phyloP scores from a whole-genome alignment of 2,113 vertebrate genomes.

The Psilopogon haemacephalus region DNA sequence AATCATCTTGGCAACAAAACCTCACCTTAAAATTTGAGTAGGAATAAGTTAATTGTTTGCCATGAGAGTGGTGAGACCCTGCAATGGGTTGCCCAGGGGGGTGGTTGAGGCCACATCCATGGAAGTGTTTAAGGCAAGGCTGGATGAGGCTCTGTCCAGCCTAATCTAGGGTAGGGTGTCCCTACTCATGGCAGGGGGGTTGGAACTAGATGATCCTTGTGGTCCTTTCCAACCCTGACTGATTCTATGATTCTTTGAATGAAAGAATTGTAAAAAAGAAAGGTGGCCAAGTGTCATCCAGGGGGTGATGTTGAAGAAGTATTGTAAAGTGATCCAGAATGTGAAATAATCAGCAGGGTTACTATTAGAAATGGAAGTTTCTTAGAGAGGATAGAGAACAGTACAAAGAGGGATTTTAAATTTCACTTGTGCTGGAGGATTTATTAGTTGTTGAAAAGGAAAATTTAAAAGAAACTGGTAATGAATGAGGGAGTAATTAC shows the following conservation, averaged over 20 bases:
- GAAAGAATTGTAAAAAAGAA: neutral
- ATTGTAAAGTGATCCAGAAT: neutral
- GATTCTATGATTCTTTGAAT: too few relatives aligned
- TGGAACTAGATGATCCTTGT: too few relatives aligned
- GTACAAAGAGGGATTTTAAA: constrained; percentile 35
- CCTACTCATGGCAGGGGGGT: too few relatives aligned
- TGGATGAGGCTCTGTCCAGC: too few relatives aligned
- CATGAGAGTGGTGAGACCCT: too few relatives aligned
- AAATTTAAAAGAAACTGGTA: constrained; percentile 64
- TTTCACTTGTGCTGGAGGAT: constrained; percentile 45
- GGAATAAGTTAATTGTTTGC: neutral
- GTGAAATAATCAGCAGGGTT: constrained; percentile 16
- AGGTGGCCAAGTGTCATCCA: neutral
- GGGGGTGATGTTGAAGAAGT: neutral
- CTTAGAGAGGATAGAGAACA: neutral
- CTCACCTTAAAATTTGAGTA: neutral
- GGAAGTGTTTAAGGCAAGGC: too few relatives aligned
- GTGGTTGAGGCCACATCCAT: too few relatives aligned
- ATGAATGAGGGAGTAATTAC: constrained; percentile 61
- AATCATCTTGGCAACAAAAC: neutral
- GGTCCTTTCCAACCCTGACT: too few relatives aligned
- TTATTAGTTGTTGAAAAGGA: constrained; percentile 54
- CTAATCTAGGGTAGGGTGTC: too few relatives aligned
- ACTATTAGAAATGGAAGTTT: neutral
- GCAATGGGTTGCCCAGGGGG: too few relatives aligned